phyloP scores from a whole-genome alignment of 2,797 vertebrate genomes.

The Carcharodon carcharias region DNA sequence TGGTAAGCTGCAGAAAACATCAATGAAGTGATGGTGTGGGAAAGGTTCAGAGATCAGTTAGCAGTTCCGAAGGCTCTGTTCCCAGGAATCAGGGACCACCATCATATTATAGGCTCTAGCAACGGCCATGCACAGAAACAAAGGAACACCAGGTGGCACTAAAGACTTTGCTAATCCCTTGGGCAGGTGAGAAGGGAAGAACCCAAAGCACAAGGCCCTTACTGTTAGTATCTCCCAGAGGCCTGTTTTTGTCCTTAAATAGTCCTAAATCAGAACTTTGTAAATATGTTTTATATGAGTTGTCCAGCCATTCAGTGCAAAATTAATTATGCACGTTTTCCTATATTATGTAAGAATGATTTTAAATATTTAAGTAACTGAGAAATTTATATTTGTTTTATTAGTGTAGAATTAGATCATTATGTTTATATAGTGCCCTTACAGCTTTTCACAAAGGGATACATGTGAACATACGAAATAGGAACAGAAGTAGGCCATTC shows the following conservation, averaged over 20 bases:
- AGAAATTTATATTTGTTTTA: background rate
- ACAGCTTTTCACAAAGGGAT: background rate
- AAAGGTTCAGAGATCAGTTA: background rate
- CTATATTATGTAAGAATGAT: background rate
- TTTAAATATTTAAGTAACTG: background rate
- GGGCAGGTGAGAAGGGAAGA: background rate
- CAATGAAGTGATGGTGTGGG: background rate
- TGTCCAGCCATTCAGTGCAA: background rate
- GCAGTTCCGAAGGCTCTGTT: too few species aligned
- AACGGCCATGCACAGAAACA: background rate
- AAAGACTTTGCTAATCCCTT: conserved; percentile 18
- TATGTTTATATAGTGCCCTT: background rate
- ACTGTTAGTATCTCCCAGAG: background rate
- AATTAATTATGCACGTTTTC: background rate
- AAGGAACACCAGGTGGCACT: conserved; percentile 20
- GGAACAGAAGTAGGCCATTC: too few species aligned
- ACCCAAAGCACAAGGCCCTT: background rate
- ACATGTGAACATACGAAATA: too few species aligned
- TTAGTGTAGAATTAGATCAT: background rate
- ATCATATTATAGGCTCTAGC: background rate
- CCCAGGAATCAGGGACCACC: background rate
- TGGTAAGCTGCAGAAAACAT: background rate
- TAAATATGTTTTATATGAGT: background rate
- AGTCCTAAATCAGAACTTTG: background rate
- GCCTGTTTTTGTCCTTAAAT: background rate